Percentiles rank a stretch among this genome's conserved stretches.
phyloP scores from a whole-genome alignment of 1,140 invertebrate species.

The Archivesica marissinica region DNA sequence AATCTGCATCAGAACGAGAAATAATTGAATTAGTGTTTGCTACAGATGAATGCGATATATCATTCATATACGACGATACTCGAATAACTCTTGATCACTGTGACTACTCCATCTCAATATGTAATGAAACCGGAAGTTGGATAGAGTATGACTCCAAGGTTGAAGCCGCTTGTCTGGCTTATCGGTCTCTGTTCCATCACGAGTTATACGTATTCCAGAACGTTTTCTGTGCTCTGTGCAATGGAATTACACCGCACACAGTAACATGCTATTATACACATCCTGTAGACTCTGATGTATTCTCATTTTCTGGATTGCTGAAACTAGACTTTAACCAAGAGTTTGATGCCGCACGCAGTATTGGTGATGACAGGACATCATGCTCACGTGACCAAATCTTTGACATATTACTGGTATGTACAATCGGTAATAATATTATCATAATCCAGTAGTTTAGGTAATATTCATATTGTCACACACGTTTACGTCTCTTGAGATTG shows the following conservation, averaged over 20 bases:
- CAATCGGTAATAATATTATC: no score
- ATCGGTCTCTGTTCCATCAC: not conserved
- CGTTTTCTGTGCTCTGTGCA: slow-evolving; percentile 34
- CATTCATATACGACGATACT: not conserved
- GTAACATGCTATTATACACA: not conserved
- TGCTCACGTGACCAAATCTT: slow-evolving; percentile 9
- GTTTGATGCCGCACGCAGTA: not conserved
- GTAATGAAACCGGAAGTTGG: slow-evolving; percentile 30
- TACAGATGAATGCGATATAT: not conserved
- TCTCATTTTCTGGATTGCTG: slow-evolving; percentile 15
- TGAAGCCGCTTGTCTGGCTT: slow-evolving; percentile 8
- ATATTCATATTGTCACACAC: no score
- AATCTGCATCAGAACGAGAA: not conserved
- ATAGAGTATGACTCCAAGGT: not conserved
- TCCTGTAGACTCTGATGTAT: not conserved
- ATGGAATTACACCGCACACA: not conserved
- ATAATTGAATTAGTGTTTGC: not conserved
- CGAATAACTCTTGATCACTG: not conserved
- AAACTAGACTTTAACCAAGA: not conserved
- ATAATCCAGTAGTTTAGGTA: no score
- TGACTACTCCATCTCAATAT: not conserved
- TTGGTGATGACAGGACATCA: not conserved
- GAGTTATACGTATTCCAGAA: not conserved
- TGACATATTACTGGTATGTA: slow-evolving; percentile 1
- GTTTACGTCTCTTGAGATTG: no score